Base-by-base conservation (phyloP, 1,140 invertebrate genomes). In the Aphis gossypii region DNA sequence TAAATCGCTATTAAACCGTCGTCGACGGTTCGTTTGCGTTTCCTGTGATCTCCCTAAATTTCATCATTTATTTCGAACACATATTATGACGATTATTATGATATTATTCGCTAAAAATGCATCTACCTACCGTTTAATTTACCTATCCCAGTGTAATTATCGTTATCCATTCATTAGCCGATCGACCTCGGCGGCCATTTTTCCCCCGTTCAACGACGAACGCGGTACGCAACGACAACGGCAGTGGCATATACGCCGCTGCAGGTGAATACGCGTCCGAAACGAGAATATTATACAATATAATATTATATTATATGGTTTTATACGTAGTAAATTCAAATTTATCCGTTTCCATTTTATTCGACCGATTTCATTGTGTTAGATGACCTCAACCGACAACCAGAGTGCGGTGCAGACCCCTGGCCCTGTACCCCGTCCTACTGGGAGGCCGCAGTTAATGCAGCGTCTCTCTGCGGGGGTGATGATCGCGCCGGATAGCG, bases 401-500 rank as follows among this genome's bases (percentile, higher is more conserved):
- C 84, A 30, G 11, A 48, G 44, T 41, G 84, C 44, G 0, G 44
- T 8, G 44, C 86, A 30, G 14, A 48, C 46, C 25, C 25, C 25
- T 21, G 25, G 11, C 25, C 18, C 18, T 30, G 8, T n/a, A 44
- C 9, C 54, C 54, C 23, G 18, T 38, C 25, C 25, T 76, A n/a
- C 60, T 76, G 14, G 60, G 60, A 20, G 30, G 38, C 25, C 38
- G 41, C 2, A 20, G 35, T 91, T 76, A 68, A 91, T 25, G 44
- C 18, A 30, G 56, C 56, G 51, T 60, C 54, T 56, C 44, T 48
- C 60, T 56, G 82, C 92, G 92, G 92, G 92, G 92, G 82, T 54
- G 92, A 46, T 30, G 92, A 83, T 48, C 91, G 46, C 46, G 82
- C 35, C 92, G 76, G 92, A 84, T 93, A 86, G 92, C 92, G 92